Evolutionary conservation across 1,140 invertebrate genomes (phyloP).

Genomic region (Solenopsis invicta): DNA sequence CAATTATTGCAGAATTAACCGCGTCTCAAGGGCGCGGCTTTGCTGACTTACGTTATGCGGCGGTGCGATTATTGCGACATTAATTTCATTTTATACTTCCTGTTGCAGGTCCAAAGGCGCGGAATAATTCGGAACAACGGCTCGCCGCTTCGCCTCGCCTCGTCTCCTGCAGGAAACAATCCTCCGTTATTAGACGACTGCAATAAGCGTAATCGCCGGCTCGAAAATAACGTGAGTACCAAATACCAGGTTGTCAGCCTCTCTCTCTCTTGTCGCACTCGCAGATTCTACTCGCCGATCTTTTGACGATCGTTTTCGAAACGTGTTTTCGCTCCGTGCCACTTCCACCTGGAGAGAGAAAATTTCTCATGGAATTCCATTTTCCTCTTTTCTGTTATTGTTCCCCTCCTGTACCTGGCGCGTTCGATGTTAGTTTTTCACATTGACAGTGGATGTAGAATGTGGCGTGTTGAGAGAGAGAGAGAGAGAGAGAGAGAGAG

Average conservation of each 20-base stretch:
- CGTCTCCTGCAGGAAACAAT: conserved; percentile 60
- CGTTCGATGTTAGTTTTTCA: conserved; percentile 31
- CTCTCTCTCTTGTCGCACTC: neutral
- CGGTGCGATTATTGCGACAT: conserved; percentile 73
- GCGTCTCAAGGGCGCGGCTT: conserved; percentile 57
- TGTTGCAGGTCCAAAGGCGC: conserved; percentile 70
- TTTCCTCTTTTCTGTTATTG: conserved; percentile 22
- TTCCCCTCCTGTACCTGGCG: conserved; percentile 24
- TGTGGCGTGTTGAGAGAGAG: conserved; percentile 6
- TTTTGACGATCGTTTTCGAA: conserved; percentile 46
- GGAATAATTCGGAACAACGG: conserved; percentile 74
- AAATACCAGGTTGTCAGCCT: conserved; percentile 53
- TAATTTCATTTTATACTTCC: conserved; percentile 75
- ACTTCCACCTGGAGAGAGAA: neutral
- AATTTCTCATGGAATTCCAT: conserved; percentile 18
- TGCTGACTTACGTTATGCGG: conserved; percentile 64
- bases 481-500: too few species aligned
- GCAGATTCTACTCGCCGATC: conserved; percentile 15
- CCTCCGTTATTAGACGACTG: conserved; percentile 71
- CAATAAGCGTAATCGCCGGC: conserved; percentile 65
- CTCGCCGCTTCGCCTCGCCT: conserved; percentile 32
- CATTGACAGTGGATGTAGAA: conserved; percentile 35
- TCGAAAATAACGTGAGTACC: conserved; percentile 69
- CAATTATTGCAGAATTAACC: conserved; percentile 75
- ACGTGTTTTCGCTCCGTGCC: conserved; percentile 22